phyloP scores from a whole-genome alignment of 2,888 invertebrate genomes.

The Pardosa pseudoannulata region DNA sequence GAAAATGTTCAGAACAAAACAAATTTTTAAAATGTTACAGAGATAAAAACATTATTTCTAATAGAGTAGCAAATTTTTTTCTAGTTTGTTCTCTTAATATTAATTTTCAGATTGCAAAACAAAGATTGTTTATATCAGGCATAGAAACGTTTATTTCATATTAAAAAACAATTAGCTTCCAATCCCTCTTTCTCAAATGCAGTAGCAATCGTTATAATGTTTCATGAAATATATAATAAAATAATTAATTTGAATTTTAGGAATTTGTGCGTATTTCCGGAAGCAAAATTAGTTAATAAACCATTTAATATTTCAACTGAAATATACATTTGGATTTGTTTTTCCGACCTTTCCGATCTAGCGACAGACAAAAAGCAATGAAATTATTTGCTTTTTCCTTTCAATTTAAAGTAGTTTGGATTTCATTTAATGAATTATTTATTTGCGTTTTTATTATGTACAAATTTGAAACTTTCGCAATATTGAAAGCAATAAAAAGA shows the following conservation, averaged over 20 bases:
- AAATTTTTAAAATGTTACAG: too few relatives aligned
- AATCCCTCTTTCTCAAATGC: too few relatives aligned
- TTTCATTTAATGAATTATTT: not conserved
- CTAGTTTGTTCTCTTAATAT: too few relatives aligned
- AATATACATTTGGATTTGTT: not conserved
- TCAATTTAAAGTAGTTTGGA: not conserved
- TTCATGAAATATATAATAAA: not conserved
- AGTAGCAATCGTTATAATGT: too few relatives aligned
- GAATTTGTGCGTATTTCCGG: not conserved
- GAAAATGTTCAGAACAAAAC: too few relatives aligned
- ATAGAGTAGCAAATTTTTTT: too few relatives aligned
- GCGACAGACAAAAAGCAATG: not conserved
- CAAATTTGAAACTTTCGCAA: not conserved
- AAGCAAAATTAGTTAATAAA: not conserved
- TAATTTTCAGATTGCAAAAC: too few relatives aligned
- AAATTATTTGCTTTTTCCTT: not conserved
- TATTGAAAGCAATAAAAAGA: not conserved
- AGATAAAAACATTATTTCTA: too few relatives aligned
- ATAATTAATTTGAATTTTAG: slow-evolving; percentile 10
- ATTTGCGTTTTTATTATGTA: not conserved
- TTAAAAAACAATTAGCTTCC: too few relatives aligned
- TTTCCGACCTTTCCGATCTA: not conserved
- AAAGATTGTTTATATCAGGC: too few relatives aligned
- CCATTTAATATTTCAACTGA: not conserved
- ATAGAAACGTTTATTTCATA: too few relatives aligned